Conservation (phyloP, 64 coral and sea anemone species). For the Pachyseris speciosa region DNA sequence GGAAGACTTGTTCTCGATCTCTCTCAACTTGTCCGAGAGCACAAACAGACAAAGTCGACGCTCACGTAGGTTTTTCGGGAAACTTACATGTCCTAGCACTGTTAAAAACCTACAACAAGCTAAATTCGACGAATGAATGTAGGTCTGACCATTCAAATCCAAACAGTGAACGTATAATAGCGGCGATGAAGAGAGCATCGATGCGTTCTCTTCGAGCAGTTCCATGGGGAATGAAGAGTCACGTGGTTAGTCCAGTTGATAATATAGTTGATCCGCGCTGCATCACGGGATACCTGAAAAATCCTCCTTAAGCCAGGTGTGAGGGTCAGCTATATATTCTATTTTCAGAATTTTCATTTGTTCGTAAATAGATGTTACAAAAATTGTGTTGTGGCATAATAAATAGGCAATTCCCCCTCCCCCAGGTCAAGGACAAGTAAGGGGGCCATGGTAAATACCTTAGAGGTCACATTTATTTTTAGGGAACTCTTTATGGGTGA, state of each 20-base stretch:
- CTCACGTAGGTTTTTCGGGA: neutral
- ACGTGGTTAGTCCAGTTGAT: neutral
- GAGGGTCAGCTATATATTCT: no score
- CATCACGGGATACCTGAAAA: neutral
- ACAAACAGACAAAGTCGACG: neutral
- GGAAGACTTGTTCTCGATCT: neutral
- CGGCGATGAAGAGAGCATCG: neutral
- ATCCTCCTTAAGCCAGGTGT: no score
- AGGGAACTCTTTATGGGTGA: no score
- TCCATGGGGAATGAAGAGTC: neutral
- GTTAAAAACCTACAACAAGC: conserved; percentile 33
- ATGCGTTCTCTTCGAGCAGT: neutral
- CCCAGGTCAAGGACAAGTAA: no score
- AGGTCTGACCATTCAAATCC: neutral
- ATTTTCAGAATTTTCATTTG: no score
- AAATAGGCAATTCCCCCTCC: no score
- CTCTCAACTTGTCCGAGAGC: neutral
- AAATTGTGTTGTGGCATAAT: no score
- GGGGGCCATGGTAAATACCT: no score
- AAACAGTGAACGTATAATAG: conserved; percentile 31
- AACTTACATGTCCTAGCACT: conserved; percentile 36
- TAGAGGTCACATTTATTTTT: no score
- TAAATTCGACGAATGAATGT: neutral
- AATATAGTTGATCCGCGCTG: neutral
- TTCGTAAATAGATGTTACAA: no score